Percentiles rank a stretch among this genome's conserved stretches.
phyloP scores from a whole-genome alignment of 2,888 invertebrate species.

The Apamea crenata region DNA sequence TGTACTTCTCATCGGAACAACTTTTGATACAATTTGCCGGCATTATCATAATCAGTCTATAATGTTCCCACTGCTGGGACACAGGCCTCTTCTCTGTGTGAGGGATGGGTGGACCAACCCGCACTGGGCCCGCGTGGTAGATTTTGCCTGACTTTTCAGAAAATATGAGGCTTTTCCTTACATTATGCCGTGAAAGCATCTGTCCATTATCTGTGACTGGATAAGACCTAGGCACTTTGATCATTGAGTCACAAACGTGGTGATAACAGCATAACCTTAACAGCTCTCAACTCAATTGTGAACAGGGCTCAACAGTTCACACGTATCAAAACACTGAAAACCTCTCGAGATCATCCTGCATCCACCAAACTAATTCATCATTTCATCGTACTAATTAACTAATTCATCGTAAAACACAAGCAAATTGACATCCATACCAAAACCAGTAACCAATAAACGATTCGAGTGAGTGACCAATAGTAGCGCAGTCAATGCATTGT shows the following conservation, averaged over 20 bases:
- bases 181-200: not conserved
- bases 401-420: slow-evolving; percentile 20
- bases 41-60: not conserved
- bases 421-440: slow-evolving; percentile 36
- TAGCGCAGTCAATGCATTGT: slow-evolving; percentile 47
- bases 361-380: slow-evolving; percentile 23
- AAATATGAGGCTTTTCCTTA: not conserved
- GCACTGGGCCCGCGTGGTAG: no score
- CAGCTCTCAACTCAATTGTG: not conserved
- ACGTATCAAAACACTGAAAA: not conserved
- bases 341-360: no score
- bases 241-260: not conserved
- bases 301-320: not conserved
- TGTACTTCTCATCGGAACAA: not conserved
- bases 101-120: no score
- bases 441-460: slow-evolving; percentile 28
- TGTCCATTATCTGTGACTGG: no score
- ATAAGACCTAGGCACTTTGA: not conserved
- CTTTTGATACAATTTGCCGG: not conserved
- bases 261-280: not conserved
- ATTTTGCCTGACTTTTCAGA: not conserved
- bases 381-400: no score
- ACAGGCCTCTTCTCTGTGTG: not conserved
- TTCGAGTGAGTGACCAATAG: slow-evolving; percentile 53
- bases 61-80: not conserved